Percentiles rank a stretch among this genome's conserved stretches.
These are phyloP conservation scores for Psilanteris sp. DNA, from an alignment of 1,140 invertebrate species.

Conservation along the genomic window DNA sequence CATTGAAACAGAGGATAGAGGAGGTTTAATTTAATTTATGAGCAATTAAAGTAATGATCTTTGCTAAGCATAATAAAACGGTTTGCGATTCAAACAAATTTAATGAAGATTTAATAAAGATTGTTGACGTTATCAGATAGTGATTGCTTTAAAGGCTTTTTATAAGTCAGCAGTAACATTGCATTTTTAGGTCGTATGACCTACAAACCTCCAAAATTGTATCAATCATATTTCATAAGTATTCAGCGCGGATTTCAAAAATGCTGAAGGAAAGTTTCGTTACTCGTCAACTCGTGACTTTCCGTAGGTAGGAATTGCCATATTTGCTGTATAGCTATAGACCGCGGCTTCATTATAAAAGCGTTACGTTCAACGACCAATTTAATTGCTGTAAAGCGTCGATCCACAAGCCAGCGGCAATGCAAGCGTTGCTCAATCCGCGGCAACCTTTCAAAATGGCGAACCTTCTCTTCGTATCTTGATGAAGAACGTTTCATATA, in stretches of 20 bases:
- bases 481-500: constrained; percentile 45
- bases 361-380: constrained; percentile 63
- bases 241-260: constrained; percentile 13
- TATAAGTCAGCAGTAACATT: too few species aligned
- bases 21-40: too few species aligned
- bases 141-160: too few species aligned
- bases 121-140: too few species aligned
- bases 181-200: constrained; percentile 6
- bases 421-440: constrained; percentile 57
- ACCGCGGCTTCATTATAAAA: constrained; percentile 62
- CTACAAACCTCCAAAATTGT: background rate
- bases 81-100: too few species aligned
- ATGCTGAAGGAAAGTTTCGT: constrained; percentile 47
- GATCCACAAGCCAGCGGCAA: constrained; percentile 55
- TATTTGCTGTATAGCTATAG: constrained; percentile 44
- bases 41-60: too few species aligned
- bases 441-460: constrained; percentile 64
- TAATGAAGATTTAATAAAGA: too few species aligned
- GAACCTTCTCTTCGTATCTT: constrained; percentile 44
- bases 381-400: constrained; percentile 63
- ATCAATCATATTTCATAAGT: background rate
- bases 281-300: constrained; percentile 31
- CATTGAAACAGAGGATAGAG: too few species aligned
- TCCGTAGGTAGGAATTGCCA: constrained; percentile 50
- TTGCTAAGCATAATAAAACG: too few species aligned